phyloP scores from a whole-genome alignment of 2,113 vertebrate species.

The Panurus biarmicus region DNA sequence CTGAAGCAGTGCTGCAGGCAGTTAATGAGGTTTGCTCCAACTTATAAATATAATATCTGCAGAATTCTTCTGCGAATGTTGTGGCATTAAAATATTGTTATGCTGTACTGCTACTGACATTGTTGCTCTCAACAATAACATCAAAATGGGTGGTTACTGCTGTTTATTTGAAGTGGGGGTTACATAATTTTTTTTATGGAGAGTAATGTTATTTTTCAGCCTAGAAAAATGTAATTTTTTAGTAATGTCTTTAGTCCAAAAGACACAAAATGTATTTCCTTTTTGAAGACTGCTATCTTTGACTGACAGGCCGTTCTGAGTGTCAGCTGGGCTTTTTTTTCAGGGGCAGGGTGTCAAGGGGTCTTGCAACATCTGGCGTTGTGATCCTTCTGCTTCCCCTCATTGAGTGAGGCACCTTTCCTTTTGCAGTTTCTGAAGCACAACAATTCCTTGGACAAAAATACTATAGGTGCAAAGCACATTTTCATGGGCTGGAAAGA shows the following conservation, averaged over 20 bases:
- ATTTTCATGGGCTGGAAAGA: neutral
- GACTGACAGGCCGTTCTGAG: neutral
- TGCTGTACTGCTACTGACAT: neutral
- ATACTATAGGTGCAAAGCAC: neutral
- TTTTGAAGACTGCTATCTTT: neutral
- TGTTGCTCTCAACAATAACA: neutral
- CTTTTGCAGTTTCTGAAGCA: neutral
- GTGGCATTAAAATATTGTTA: neutral
- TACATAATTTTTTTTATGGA: neutral
- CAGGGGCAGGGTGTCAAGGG: neutral
- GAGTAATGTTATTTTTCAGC: neutral
- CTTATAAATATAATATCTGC: neutral
- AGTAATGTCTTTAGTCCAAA: neutral
- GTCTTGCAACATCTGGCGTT: neutral
- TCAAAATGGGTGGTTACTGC: neutral
- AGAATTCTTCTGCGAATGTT: neutral
- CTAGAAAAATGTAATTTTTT: neutral
- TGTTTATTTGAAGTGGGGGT: neutral
- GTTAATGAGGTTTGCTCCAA: slow-evolving; percentile 3
- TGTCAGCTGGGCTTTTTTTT: neutral
- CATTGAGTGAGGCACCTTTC: neutral
- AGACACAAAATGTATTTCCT: neutral
- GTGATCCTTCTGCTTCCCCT: neutral
- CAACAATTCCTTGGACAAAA: neutral
- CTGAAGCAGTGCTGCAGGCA: slow-evolving; percentile 9